These are phyloP conservation scores for Conchocele bisecta DNA, from an alignment of 2,888 invertebrate genomes.

Conservation along the genomic window DNA sequence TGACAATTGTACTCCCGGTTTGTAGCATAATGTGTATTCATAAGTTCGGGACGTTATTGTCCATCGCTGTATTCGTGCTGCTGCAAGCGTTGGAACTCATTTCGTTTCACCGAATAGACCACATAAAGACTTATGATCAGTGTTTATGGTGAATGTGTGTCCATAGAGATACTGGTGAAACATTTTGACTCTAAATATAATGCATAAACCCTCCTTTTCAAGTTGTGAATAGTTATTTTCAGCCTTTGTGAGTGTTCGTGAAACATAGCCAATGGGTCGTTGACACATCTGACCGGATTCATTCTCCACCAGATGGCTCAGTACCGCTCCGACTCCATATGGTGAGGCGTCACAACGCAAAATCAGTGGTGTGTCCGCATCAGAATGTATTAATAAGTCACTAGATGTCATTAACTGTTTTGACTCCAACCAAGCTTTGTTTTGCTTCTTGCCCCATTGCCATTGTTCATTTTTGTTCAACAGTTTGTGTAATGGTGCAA, in stretches of 20 bases:
- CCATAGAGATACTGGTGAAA: constrained; percentile 63
- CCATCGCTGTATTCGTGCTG: constrained; percentile 48
- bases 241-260: constrained; percentile 39
- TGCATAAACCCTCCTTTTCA: constrained; percentile 63
- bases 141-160: constrained; percentile 39
- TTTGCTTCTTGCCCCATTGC: constrained; percentile 34
- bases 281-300: too few relatives aligned
- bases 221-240: constrained; percentile 61
- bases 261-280: constrained; percentile 39
- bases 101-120: constrained; percentile 18
- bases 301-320: constrained; percentile 46
- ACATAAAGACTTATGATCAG: constrained; percentile 37
- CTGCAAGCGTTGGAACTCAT: constrained; percentile 23
- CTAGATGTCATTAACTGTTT: constrained; percentile 53
- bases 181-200: constrained; percentile 58
- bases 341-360: constrained; percentile 81
- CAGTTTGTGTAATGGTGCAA: constrained; percentile 65
- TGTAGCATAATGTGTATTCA: constrained; percentile 33
- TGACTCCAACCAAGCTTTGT: constrained; percentile 52
- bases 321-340: constrained; percentile 76
- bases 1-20: constrained; percentile 1
- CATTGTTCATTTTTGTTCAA: constrained; percentile 50
- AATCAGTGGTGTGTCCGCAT: constrained; percentile 68
- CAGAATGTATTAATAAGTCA: constrained; percentile 73
- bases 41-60: constrained; percentile 30